Evolutionary conservation across 2,113 vertebrate species (phyloP).

Genomic region (Collichthys lucidus): DNA sequence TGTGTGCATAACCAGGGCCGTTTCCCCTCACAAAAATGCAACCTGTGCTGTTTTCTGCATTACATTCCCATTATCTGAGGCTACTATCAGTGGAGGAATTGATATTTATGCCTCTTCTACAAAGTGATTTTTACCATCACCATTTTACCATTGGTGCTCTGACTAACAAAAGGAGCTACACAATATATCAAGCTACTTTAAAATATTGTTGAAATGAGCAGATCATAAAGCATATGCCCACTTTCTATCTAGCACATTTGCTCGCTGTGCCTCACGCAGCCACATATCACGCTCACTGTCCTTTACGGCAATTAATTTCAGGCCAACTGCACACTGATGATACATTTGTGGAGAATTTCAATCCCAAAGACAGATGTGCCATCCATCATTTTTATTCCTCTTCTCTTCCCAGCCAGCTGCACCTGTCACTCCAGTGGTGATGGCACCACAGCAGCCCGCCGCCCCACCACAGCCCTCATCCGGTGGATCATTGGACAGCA

Average conservation of each 20-base stretch:
- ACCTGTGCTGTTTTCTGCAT: neutral
- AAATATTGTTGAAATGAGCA: too few relatives aligned
- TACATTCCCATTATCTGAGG: neutral
- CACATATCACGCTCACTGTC: neutral
- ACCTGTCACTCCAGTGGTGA: conserved; percentile 71
- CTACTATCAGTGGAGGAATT: neutral
- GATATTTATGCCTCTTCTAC: neutral
- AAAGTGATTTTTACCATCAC: neutral
- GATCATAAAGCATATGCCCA: neutral
- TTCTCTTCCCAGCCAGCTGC: conserved; percentile 67
- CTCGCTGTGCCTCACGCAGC: neutral
- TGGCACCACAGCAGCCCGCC: conserved; percentile 66
- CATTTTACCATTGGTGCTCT: too few relatives aligned
- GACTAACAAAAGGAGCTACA: too few relatives aligned
- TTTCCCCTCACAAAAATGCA: neutral
- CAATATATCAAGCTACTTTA: too few relatives aligned
- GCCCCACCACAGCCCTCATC: conserved; percentile 64
- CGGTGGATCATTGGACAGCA: conserved; percentile 89
- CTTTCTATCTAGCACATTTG: neutral
- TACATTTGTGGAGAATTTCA: conserved; percentile 3
- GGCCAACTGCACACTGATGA: neutral
- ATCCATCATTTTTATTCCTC: conserved; percentile 6
- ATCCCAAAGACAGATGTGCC: conserved; percentile 11
- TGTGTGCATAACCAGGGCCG: neutral
- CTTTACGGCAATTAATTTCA: neutral